A percentile compares a stretch with the other conserved stretches of the same genome.
Conservation (phyloP, 2,888 invertebrate species). For the Platycnemis pennipes region DNA sequence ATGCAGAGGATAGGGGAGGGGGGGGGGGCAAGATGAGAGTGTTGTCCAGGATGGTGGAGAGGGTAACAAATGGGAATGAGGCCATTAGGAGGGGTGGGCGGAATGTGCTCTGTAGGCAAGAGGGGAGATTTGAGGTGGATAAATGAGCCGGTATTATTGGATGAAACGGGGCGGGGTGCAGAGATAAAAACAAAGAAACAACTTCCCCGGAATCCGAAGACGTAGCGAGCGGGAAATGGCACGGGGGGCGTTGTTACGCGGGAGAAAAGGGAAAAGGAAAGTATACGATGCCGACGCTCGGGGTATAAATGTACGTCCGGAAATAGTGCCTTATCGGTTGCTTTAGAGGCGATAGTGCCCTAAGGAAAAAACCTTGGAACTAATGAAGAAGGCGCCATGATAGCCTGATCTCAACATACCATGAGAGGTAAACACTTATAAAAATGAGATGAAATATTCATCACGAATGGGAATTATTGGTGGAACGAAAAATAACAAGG, state of each 20-base stretch:
- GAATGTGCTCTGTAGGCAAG: neutral
- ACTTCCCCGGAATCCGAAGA: slow-evolving; percentile 1
- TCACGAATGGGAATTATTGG: no score
- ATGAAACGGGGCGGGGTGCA: neutral
- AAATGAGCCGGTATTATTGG: slow-evolving; percentile 26
- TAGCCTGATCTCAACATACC: no score
- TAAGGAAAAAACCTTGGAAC: neutral
- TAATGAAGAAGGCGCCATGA: neutral
- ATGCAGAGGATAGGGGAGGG: neutral
- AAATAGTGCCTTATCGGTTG: neutral
- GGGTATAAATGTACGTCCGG: neutral
- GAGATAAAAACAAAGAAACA: slow-evolving; percentile 32
- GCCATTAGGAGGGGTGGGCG: neutral
- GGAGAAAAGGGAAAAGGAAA: no score
- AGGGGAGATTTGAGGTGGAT: slow-evolving; percentile 32
- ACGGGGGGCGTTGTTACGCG: neutral
- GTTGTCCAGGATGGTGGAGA: neutral
- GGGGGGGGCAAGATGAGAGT: neutral
- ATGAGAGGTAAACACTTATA: neutral
- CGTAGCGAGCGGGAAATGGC: neutral
- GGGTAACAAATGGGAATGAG: neutral
- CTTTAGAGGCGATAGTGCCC: neutral
- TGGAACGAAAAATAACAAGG: no score
- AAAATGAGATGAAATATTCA: no score
- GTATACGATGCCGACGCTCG: no score